phyloP scores from a whole-genome alignment of 2,797 vertebrate genomes.

The Lagorchestes hirsutus region DNA sequence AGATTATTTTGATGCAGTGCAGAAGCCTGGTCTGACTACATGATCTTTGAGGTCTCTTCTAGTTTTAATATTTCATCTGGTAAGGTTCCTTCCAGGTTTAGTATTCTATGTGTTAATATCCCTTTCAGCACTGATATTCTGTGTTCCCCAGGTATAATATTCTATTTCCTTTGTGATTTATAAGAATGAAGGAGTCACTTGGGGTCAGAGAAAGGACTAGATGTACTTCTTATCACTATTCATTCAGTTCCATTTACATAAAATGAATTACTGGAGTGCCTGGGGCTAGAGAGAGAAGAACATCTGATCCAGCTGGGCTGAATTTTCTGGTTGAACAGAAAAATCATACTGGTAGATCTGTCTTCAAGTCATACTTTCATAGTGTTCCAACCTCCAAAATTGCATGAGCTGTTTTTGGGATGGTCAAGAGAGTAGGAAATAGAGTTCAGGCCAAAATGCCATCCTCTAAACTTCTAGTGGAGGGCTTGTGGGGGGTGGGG shows the following conservation, averaged over 20 bases:
- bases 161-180: neutral
- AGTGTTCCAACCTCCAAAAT: neutral
- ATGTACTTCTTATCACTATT: neutral
- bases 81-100: neutral
- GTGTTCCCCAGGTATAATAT: neutral
- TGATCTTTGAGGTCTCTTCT: neutral
- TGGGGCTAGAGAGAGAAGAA: neutral
- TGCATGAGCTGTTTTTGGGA: neutral
- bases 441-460: neutral
- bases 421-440: neutral
- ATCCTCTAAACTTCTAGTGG: neutral
- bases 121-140: neutral
- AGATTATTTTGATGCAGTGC: neutral
- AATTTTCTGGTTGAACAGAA: neutral
- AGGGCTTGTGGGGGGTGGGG: neutral
- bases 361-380: neutral
- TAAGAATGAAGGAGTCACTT: slow-evolving; percentile 22
- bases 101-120: neutral
- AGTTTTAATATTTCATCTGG: neutral
- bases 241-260: neutral
- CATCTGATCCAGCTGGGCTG: neutral
- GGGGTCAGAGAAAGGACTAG: neutral
- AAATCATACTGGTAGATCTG: neutral
- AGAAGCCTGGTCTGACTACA: neutral
- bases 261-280: neutral